phyloP scores from a whole-genome alignment of 2,888 invertebrate genomes.

The Cheiracanthium punctorium region DNA sequence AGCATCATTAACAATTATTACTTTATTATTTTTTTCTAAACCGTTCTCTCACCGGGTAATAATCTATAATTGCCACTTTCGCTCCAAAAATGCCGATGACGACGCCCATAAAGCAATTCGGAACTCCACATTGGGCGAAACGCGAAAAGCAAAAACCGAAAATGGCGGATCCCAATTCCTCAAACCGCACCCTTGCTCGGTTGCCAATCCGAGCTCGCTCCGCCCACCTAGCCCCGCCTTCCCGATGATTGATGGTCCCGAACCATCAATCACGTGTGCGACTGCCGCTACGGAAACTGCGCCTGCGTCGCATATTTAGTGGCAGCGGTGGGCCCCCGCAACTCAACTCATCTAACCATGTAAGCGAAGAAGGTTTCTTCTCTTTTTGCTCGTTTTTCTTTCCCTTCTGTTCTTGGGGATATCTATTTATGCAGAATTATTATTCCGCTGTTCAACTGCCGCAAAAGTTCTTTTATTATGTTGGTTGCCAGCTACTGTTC shows the following conservation, averaged over 20 bases:
- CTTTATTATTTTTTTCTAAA: conserved; percentile 1
- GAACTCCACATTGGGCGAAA: conserved; percentile 10
- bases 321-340: too few species aligned
- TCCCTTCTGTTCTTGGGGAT: conserved; percentile 12
- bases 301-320: conserved; percentile 31
- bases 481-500: conserved; percentile 17
- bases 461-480: conserved; percentile 19
- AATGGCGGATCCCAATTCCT: neutral
- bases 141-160: neutral
- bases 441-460: conserved; percentile 38
- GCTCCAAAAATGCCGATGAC: neutral
- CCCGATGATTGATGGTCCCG: conserved; percentile 44
- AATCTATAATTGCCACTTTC: neutral
- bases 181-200: conserved; percentile 14
- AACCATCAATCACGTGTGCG: conserved; percentile 41
- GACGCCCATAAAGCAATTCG: neutral
- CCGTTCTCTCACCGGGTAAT: too few species aligned
- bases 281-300: conserved; percentile 20
- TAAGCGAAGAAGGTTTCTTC: conserved; percentile 24
- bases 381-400: conserved; percentile 7
- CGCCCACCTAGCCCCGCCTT: conserved; percentile 39
- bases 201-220: neutral
- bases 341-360: conserved; percentile 43
- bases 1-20: conserved; percentile 1
- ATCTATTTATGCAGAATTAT: conserved; percentile 45